phyloP scores from a whole-genome alignment of 37 sponge, comb jelly and placozoan species.

The Lycopodina hypogea region DNA sequence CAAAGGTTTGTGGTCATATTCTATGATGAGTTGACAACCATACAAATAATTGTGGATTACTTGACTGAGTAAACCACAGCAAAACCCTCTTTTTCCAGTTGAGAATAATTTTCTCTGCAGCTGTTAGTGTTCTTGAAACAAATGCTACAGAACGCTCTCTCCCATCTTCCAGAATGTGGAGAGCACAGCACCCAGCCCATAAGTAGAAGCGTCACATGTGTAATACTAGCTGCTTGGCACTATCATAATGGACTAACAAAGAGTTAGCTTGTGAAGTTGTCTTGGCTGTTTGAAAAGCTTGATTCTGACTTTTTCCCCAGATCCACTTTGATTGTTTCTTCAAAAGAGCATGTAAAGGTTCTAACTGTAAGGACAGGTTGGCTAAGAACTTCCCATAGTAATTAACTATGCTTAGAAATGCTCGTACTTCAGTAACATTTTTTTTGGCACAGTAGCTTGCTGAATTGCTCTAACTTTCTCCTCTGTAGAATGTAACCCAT shows the following conservation, averaged over 20 bases:
- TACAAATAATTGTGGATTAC: slow-evolving; percentile 32
- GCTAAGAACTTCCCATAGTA: slow-evolving; percentile 15
- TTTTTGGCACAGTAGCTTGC: slow-evolving; percentile 23
- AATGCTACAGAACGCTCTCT: slow-evolving; percentile 16
- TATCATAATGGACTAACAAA: slow-evolving; percentile 29
- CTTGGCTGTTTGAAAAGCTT: slow-evolving; percentile 25
- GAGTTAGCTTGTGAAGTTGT: neutral
- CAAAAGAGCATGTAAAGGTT: slow-evolving; percentile 15
- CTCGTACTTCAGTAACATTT: slow-evolving; percentile 9
- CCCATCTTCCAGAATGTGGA: slow-evolving; percentile 26
- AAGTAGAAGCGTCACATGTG: slow-evolving; percentile 28
- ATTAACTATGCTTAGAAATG: slow-evolving; percentile 34
- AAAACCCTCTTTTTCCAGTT: slow-evolving; percentile 33
- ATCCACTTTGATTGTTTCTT: slow-evolving; percentile 15
- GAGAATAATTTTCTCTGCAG: slow-evolving; percentile 27
- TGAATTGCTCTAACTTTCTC: slow-evolving; percentile 18
- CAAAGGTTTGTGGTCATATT: slow-evolving; percentile 13
- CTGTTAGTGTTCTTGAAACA: slow-evolving; percentile 25
- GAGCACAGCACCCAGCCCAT: slow-evolving; percentile 32
- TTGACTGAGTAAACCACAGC: slow-evolving; percentile 16
- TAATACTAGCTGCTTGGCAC: slow-evolving; percentile 7
- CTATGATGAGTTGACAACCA: neutral
- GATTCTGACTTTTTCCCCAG: slow-evolving; percentile 1
- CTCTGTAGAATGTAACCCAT: slow-evolving; percentile 13
- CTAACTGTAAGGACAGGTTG: slow-evolving; percentile 9